Evolutionary conservation across 2,113 vertebrate species (phyloP).

Genomic region (Dicentrarchus labrax): DNA sequence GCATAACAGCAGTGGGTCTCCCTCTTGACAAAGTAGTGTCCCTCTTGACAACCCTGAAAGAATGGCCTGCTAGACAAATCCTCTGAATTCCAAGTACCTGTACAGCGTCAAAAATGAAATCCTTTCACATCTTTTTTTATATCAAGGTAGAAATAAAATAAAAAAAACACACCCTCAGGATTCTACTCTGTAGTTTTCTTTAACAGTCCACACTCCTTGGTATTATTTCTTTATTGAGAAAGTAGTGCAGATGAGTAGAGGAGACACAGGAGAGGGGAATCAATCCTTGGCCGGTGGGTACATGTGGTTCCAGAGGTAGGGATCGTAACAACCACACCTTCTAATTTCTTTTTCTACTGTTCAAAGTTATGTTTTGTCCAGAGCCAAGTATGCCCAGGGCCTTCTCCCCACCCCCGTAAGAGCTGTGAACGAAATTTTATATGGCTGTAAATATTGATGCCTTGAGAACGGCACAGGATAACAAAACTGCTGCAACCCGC

Average conservation of each 20-base stretch:
- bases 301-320: conserved; percentile 22
- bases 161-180: conserved; percentile 1
- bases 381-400: conserved; percentile 21
- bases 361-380: conserved; percentile 53
- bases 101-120: conserved; percentile 15
- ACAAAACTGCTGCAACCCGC: conserved; percentile 15
- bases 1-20: conserved; percentile 28
- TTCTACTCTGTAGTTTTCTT: background rate
- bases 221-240: conserved; percentile 32
- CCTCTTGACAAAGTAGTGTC: conserved; percentile 14
- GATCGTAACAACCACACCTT: conserved; percentile 15
- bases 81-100: conserved; percentile 30
- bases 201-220: background rate
- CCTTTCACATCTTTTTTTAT: conserved; percentile 15
- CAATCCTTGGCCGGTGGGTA: conserved; percentile 31
- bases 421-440: conserved; percentile 56
- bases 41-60: conserved; percentile 33
- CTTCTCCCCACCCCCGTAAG: conserved; percentile 27
- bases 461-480: conserved; percentile 10
- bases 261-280: conserved; percentile 28
- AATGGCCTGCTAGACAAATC: conserved; percentile 42
- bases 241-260: conserved; percentile 22
- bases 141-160: background rate
- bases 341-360: conserved; percentile 44
- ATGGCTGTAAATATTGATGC: conserved; percentile 54